These are phyloP conservation scores for Theodoxus fluviatilis DNA, from an alignment of 2,888 invertebrate genomes.

Conservation along the genomic window DNA sequence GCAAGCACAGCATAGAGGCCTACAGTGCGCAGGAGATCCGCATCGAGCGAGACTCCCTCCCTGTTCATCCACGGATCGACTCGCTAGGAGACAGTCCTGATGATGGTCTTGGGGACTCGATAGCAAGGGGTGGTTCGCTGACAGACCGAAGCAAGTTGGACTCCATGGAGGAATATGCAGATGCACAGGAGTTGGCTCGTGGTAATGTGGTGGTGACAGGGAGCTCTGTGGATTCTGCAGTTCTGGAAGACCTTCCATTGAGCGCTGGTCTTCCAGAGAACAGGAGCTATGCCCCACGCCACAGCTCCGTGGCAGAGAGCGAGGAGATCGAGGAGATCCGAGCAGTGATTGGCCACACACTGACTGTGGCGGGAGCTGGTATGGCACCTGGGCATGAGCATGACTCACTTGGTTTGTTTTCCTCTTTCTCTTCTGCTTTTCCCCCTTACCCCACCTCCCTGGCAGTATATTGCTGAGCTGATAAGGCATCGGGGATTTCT, in stretches of 20 bases:
- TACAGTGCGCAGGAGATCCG: no score
- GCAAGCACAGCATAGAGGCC: constrained; percentile 52
- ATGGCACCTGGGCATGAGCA: constrained; percentile 28
- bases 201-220: constrained; percentile 63
- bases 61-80: constrained; percentile 23
- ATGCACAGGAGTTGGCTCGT: constrained; percentile 44
- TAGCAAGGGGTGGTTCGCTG: constrained; percentile 50
- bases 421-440: constrained; percentile 3
- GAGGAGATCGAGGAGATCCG: constrained; percentile 30
- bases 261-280: no score
- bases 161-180: constrained; percentile 53
- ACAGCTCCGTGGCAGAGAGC: constrained; percentile 20
- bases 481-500: no score
- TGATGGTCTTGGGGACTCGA: constrained; percentile 61
- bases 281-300: not conserved
- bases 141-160: constrained; percentile 49
- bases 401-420: constrained; percentile 29
- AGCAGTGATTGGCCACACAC: constrained; percentile 14
- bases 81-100: constrained; percentile 57
- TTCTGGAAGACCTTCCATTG: constrained; percentile 41
- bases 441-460: not conserved
- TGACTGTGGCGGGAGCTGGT: constrained; percentile 30
- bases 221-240: constrained; percentile 66
- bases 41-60: no score
- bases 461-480: no score